Conservation (phyloP, 2,113 vertebrate species). For the Microtus richardsoni region DNA sequence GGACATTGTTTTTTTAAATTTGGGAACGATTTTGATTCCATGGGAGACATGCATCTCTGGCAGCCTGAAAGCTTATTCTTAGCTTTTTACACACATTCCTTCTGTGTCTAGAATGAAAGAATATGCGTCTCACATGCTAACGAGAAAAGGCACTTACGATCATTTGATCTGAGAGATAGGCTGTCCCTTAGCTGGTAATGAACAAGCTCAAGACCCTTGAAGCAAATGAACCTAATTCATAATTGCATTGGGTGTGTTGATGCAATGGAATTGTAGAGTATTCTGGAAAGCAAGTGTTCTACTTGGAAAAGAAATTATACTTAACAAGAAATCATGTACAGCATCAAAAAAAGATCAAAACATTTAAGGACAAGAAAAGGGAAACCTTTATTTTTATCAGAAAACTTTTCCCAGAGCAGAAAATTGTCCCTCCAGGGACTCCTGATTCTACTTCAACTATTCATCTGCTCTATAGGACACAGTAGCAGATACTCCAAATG, state of each 20-base stretch:
- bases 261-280: not conserved
- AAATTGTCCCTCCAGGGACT: not conserved
- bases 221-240: slow-evolving; percentile 12
- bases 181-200: not conserved
- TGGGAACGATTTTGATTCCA: not conserved
- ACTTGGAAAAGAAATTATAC: slow-evolving; percentile 14
- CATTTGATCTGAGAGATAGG: not conserved
- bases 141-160: not conserved
- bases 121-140: not conserved
- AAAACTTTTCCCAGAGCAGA: not conserved
- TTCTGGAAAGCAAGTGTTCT: not conserved
- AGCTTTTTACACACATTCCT: not conserved
- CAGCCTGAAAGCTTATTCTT: not conserved
- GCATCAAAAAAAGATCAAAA: not conserved
- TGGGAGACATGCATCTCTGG: not conserved
- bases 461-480: not conserved
- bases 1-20: not conserved
- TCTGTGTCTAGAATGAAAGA: not conserved
- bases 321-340: not conserved
- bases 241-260: not conserved
- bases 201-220: slow-evolving; percentile 14
- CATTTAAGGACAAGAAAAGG: not conserved
- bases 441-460: not conserved
- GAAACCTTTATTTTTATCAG: not conserved
- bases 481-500: not conserved